Percentiles rank a stretch among this genome's conserved stretches.
These are phyloP conservation scores for Ernsta delagoae DNA, from an alignment of 2,888 invertebrate species.

Conservation along the genomic window DNA sequence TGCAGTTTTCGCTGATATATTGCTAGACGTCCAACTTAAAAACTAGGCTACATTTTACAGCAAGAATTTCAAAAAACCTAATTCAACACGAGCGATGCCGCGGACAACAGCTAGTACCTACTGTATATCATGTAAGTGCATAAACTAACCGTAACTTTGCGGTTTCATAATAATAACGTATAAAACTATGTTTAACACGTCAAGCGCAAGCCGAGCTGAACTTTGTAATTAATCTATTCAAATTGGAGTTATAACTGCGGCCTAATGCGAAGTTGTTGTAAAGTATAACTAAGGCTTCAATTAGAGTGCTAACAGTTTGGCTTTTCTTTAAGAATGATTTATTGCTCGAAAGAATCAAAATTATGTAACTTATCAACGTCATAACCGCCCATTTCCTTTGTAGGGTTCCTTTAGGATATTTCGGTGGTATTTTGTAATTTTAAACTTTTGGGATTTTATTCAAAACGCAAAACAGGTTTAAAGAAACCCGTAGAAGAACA, in stretches of 20 bases:
- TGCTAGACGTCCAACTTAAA: no score
- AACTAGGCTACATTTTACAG: no score
- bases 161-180: no score
- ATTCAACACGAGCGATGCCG: no score
- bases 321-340: conserved; percentile 32
- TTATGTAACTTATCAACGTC: conserved; percentile 31
- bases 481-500: no score
- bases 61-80: no score
- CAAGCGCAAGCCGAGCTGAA: background rate
- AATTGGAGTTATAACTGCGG: conserved; percentile 23
- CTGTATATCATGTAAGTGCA: no score
- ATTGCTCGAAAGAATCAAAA: conserved; percentile 27
- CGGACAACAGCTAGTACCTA: no score
- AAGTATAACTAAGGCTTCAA: conserved; percentile 26
- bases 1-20: no score
- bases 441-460: no score
- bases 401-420: conserved; percentile 3
- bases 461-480: no score
- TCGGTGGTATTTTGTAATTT: background rate
- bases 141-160: no score
- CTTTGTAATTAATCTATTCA: conserved; percentile 25
- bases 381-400: conserved; percentile 3
- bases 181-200: background rate
- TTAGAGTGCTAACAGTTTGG: conserved; percentile 30
- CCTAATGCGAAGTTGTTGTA: conserved; percentile 18